Conservation (phyloP, 1,140 invertebrate genomes). For the Pseudomyrmex concolor region DNA sequence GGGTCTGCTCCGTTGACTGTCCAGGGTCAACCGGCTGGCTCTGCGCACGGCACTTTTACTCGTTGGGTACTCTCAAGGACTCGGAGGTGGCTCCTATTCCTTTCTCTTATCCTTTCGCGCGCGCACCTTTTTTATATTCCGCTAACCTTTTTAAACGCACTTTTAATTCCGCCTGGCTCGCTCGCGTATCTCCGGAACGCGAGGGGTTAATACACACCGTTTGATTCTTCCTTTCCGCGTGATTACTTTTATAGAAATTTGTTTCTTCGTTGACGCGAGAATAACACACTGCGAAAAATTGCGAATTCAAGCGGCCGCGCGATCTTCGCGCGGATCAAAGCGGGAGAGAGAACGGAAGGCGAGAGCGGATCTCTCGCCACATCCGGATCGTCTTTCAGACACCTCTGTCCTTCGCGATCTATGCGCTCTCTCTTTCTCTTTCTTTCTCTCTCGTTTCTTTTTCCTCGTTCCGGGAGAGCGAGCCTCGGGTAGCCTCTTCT, state of each 20-base stretch:
- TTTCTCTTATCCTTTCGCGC: slow-evolving; percentile 85
- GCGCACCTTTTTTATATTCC: slow-evolving; percentile 79
- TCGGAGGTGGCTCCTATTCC: slow-evolving; percentile 83
- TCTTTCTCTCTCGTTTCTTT: slow-evolving; percentile 57
- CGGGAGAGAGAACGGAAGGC: slow-evolving; percentile 26
- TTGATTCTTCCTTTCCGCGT: background rate
- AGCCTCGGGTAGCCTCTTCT: slow-evolving; percentile 18
- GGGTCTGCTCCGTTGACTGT: slow-evolving; percentile 72
- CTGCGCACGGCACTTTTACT: slow-evolving; percentile 82
- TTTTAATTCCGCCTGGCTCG: slow-evolving; percentile 76
- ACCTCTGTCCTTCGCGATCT: slow-evolving; percentile 49
- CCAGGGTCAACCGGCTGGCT: slow-evolving; percentile 84
- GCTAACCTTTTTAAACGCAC: slow-evolving; percentile 81
- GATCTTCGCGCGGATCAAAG: slow-evolving; percentile 12
- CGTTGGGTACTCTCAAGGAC: slow-evolving; percentile 83
- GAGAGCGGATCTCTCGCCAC: slow-evolving; percentile 67
- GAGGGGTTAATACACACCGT: background rate
- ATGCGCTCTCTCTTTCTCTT: background rate
- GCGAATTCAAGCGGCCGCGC: slow-evolving; percentile 29
- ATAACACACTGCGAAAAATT: background rate
- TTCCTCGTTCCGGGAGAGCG: slow-evolving; percentile 35
- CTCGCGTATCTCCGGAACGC: slow-evolving; percentile 59
- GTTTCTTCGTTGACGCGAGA: background rate
- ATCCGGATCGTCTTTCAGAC: slow-evolving; percentile 72
- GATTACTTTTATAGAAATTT: background rate